Evolutionary conservation across 1,140 invertebrate genomes (phyloP).

Genomic region (Drosophila sulfurigaster): DNA sequence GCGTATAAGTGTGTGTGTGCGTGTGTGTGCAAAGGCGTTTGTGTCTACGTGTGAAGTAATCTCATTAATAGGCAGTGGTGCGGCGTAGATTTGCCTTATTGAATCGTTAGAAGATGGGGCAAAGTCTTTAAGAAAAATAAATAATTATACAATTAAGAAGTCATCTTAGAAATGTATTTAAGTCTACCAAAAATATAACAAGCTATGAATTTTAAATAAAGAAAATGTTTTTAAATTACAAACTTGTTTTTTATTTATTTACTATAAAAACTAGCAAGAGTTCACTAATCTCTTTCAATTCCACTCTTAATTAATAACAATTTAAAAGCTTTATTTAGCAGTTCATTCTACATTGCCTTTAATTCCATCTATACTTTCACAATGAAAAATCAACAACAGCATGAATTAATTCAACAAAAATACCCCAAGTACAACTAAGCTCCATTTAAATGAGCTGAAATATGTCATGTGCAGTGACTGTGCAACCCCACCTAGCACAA

Average conservation of each 20-base stretch:
- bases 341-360: too few relatives aligned
- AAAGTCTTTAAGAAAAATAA: neutral
- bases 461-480: slow-evolving; percentile 6
- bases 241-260: too few relatives aligned
- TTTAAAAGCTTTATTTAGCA: too few relatives aligned
- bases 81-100: slow-evolving; percentile 11
- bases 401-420: neutral
- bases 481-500: neutral
- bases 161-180: too few relatives aligned
- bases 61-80: slow-evolving; percentile 40
- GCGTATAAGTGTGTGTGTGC: neutral
- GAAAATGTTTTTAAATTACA: too few relatives aligned
- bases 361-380: too few relatives aligned
- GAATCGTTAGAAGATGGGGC: neutral
- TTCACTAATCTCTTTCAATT: too few relatives aligned
- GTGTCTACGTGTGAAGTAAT: slow-evolving; percentile 34
- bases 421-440: neutral
- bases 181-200: too few relatives aligned
- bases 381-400: neutral
- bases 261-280: too few relatives aligned
- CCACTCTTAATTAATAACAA: too few relatives aligned
- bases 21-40: slow-evolving; percentile 10
- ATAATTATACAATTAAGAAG: too few relatives aligned
- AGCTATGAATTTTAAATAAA: too few relatives aligned
- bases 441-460: neutral